Conservation (phyloP, 2,888 invertebrate genomes). For the Morpho helenor region DNA sequence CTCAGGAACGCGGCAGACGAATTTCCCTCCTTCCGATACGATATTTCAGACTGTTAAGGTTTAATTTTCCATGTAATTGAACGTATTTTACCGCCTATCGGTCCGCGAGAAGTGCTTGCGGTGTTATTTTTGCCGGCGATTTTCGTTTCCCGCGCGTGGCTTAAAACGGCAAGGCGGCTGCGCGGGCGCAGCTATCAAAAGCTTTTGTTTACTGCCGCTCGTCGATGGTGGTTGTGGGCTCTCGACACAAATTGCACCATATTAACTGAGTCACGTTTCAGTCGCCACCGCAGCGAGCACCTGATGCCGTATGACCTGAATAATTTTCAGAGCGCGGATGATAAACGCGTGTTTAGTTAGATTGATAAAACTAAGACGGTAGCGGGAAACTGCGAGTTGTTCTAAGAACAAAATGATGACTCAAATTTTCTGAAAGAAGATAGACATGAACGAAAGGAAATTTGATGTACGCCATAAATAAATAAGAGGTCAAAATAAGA, state of each 20-base stretch:
- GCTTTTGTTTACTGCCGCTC: slow-evolving; percentile 53
- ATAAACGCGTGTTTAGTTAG: not conserved
- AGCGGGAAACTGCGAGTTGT: too few species aligned
- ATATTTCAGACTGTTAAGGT: slow-evolving; percentile 28
- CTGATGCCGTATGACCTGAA: slow-evolving; percentile 7
- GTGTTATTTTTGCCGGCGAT: slow-evolving; percentile 74
- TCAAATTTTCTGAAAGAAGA: too few species aligned
- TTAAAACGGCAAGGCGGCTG: slow-evolving; percentile 69
- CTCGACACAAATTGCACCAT: slow-evolving; percentile 15
- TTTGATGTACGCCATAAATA: too few species aligned
- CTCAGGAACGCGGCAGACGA: slow-evolving; percentile 34
- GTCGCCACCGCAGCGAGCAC: slow-evolving; percentile 3
- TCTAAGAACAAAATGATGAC: too few species aligned
- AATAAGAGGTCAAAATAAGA: too few species aligned
- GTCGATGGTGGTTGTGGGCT: slow-evolving; percentile 11
- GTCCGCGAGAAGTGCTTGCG: slow-evolving; percentile 55
- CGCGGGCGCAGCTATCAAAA: slow-evolving; percentile 37
- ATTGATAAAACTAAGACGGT: too few species aligned
- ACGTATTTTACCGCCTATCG: slow-evolving; percentile 35
- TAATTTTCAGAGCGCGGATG: slow-evolving; percentile 7
- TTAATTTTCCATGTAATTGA: slow-evolving; percentile 28
- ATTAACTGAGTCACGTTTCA: slow-evolving; percentile 13
- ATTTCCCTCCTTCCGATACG: slow-evolving; percentile 30
- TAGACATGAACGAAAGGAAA: too few species aligned
- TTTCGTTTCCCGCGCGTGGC: slow-evolving; percentile 66